Conservation (phyloP, 1,140 invertebrate species). For the Leptopilina clavipes region DNA sequence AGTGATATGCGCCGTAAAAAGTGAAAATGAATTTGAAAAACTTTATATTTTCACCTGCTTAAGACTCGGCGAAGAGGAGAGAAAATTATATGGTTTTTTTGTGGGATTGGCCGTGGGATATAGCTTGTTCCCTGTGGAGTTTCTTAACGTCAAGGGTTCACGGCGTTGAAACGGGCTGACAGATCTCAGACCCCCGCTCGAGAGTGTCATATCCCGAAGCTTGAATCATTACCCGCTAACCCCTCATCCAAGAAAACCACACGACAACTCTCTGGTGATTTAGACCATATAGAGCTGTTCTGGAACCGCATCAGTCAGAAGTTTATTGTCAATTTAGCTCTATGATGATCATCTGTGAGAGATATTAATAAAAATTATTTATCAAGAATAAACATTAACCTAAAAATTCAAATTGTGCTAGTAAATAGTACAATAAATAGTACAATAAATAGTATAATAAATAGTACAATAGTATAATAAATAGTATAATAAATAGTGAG, state of each 20-base stretch:
- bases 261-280: slow-evolving; percentile 43
- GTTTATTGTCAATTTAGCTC: too few relatives aligned
- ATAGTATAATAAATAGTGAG: too few relatives aligned
- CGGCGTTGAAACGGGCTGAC: slow-evolving; percentile 67
- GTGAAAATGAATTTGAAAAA: neutral
- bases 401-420: too few relatives aligned
- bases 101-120: slow-evolving; percentile 63
- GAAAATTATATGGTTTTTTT: slow-evolving; percentile 27
- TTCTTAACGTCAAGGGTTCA: slow-evolving; percentile 62
- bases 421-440: too few relatives aligned
- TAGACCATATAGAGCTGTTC: too few relatives aligned
- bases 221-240: slow-evolving; percentile 40
- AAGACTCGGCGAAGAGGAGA: neutral
- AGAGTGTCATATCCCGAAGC: slow-evolving; percentile 45
- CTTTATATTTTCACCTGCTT: neutral
- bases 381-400: too few relatives aligned
- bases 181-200: slow-evolving; percentile 66
- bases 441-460: too few relatives aligned
- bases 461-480: too few relatives aligned
- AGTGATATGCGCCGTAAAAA: too few relatives aligned
- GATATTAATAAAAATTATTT: too few relatives aligned
- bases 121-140: slow-evolving; percentile 66
- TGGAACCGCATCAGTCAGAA: too few relatives aligned
- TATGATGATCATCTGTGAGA: too few relatives aligned
- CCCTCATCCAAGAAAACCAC: slow-evolving; percentile 38